Evolutionary conservation across 2,113 vertebrate genomes (phyloP).

Genomic region (Hippocampus mohnikei): DNA sequence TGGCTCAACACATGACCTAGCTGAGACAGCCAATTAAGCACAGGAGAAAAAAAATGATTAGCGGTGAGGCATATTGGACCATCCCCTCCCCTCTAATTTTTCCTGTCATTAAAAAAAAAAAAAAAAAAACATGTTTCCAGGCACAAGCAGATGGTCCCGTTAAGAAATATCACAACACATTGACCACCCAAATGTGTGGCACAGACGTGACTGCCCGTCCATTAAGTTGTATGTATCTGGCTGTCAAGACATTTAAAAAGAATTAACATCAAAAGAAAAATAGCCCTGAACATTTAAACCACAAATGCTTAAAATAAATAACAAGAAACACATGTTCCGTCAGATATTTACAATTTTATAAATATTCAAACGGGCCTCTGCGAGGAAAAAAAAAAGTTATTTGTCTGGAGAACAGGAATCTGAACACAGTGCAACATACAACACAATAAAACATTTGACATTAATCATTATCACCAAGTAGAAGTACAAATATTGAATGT

Average conservation of each 20-base stretch:
- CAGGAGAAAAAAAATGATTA: constrained; percentile 28
- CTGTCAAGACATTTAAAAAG: background rate
- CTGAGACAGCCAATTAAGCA: constrained; percentile 45
- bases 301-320: too few species aligned
- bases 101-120: constrained; percentile 11
- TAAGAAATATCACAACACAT: constrained; percentile 21
- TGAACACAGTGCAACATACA: too few species aligned
- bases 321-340: too few species aligned
- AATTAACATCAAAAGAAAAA: background rate
- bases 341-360: too few species aligned
- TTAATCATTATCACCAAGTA: too few species aligned
- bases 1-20: constrained; percentile 44
- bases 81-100: background rate
- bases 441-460: too few species aligned
- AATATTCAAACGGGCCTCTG: too few species aligned
- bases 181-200: constrained; percentile 24
- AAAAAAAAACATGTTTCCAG: constrained; percentile 14
- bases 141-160: constrained; percentile 9
- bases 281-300: too few species aligned
- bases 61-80: constrained; percentile 33
- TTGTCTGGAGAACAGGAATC: too few species aligned
- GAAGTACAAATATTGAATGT: too few species aligned
- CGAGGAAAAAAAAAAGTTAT: too few species aligned
- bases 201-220: background rate
- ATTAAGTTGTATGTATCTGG: background rate